A percentile compares a stretch with the other conserved stretches of the same genome.
phyloP scores from a whole-genome alignment of 2,113 vertebrate genomes.

The Willisornis vidua region DNA sequence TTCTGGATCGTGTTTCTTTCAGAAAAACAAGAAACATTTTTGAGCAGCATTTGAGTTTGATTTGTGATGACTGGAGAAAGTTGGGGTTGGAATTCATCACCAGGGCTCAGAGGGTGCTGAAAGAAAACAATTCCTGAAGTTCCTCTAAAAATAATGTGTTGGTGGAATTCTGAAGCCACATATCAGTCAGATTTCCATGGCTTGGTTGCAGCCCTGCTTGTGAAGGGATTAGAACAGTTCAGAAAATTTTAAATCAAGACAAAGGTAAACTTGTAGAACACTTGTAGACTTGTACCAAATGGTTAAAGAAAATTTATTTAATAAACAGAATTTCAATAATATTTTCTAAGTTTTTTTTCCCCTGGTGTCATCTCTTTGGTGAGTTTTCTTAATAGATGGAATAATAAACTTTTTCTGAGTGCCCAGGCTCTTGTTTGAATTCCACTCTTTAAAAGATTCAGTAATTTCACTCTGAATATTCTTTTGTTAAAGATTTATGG shows the following conservation, averaged over 20 bases:
- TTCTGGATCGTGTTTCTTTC: neutral
- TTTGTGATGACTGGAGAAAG: neutral
- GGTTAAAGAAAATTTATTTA: neutral
- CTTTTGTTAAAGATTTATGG: neutral
- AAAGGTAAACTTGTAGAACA: neutral
- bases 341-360: accelerated
- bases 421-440: neutral
- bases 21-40: neutral
- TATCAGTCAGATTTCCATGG: neutral
- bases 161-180: neutral
- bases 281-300: neutral
- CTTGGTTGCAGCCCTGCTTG: neutral
- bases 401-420: neutral
- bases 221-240: neutral
- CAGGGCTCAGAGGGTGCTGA: neutral
- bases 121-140: neutral
- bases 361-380: neutral
- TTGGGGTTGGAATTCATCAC: neutral
- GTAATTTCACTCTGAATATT: neutral
- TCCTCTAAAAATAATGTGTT: neutral
- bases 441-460: neutral
- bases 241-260: neutral
- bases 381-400: neutral
- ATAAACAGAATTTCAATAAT: neutral
- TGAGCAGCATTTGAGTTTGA: neutral